Evolutionary conservation across 1,140 invertebrate species (phyloP).

Genomic region (Thrips palmi): DNA sequence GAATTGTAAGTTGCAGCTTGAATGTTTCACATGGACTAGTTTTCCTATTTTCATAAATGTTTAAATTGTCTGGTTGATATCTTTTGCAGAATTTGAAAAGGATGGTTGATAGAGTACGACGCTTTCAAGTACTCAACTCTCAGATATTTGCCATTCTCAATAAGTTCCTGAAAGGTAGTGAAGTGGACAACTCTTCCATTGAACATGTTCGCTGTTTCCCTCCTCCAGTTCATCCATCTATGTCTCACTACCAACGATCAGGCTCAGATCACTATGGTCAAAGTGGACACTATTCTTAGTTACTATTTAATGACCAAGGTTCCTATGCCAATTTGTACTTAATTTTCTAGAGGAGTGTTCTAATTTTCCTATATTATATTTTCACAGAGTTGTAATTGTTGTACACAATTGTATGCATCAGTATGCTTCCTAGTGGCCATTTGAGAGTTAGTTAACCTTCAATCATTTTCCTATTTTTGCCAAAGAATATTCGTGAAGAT

Average conservation of each 20-base stretch:
- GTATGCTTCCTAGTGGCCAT: no score
- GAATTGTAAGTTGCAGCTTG: conserved; percentile 59
- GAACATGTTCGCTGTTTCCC: conserved; percentile 96
- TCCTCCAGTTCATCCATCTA: conserved; percentile 67
- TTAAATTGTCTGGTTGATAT: no score
- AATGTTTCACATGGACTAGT: neutral
- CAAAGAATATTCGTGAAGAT: no score
- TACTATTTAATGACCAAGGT: conserved; percentile 17
- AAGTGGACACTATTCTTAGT: conserved; percentile 17
- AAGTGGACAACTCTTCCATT: conserved; percentile 69
- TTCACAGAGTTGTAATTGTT: no score
- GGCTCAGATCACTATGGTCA: conserved; percentile 19
- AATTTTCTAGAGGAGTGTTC: conserved; percentile 7
- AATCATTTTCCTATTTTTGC: no score
- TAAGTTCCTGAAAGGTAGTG: conserved; percentile 75
- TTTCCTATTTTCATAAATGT: neutral
- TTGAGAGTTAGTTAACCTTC: no score
- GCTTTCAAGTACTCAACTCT: conserved; percentile 96
- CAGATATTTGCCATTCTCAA: conserved; percentile 96
- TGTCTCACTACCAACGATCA: conserved; percentile 32
- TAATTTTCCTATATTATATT: no score
- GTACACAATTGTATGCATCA: no score
- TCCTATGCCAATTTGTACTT: conserved; percentile 12
- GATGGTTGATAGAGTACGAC: conserved; percentile 92
- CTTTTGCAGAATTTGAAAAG: conserved; percentile 69